Evolutionary conservation across 2,113 vertebrate genomes (phyloP).

Genomic region (Limanda limanda): DNA sequence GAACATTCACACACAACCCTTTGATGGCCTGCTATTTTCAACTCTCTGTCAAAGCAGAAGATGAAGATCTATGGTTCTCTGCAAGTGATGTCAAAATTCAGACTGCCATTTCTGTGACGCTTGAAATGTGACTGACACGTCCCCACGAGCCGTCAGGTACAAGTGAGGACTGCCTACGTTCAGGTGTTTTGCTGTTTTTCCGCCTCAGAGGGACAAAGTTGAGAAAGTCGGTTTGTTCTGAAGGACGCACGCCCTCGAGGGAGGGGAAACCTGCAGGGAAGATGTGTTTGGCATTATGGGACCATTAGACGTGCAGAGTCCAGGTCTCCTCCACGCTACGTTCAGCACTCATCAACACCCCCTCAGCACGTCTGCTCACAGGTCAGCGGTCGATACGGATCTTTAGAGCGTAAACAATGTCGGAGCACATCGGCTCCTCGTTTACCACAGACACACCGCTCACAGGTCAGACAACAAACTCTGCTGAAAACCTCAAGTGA

Average conservation of each 20-base stretch:
- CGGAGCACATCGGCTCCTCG: neutral
- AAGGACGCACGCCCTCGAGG: neutral
- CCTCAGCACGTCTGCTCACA: conserved; percentile 34
- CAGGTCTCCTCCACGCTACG: neutral
- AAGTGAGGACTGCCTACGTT: neutral
- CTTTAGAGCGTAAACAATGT: conserved; percentile 50
- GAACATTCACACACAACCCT: conserved; percentile 50
- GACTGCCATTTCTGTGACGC: conserved; percentile 12
- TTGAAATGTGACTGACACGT: conserved; percentile 28
- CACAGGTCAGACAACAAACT: neutral
- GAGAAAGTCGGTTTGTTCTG: neutral
- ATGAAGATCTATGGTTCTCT: conserved; percentile 57
- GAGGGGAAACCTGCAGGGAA: neutral
- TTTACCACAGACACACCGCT: conserved; percentile 1
- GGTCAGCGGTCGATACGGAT: conserved; percentile 56
- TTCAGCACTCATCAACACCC: conserved; percentile 18
- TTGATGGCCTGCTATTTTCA: conserved; percentile 70
- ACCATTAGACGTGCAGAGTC: neutral
- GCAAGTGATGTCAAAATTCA: conserved; percentile 36
- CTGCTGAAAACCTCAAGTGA: neutral
- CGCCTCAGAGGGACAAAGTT: neutral
- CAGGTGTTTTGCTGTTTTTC: neutral
- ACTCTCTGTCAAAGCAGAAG: conserved; percentile 50
- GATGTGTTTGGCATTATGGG: conserved; percentile 16
- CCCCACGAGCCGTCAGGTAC: conserved; percentile 1